phyloP scores from a whole-genome alignment of 2,113 vertebrate species.

The Vanacampus margaritifer region DNA sequence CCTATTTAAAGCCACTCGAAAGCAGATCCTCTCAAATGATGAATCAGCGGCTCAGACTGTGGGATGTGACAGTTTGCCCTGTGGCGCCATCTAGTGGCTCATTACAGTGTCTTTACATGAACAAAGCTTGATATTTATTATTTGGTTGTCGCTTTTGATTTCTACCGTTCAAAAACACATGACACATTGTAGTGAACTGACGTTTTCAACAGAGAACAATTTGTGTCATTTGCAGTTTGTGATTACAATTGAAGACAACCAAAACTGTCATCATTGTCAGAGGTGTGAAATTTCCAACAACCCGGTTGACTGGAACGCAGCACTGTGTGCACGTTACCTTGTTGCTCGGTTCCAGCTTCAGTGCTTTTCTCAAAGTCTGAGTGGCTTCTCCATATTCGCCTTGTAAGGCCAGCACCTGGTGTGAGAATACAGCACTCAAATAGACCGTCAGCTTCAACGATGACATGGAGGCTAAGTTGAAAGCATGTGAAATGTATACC shows the following conservation, averaged over 20 bases:
- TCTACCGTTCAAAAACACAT: no score
- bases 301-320: not conserved
- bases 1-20: slow-evolving; percentile 72
- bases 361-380: slow-evolving; percentile 80
- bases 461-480: not conserved
- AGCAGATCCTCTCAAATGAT: slow-evolving; percentile 61
- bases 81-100: slow-evolving; percentile 39
- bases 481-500: slow-evolving; percentile 62
- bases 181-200: no score
- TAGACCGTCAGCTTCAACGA: not conserved
- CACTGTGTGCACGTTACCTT: slow-evolving; percentile 76
- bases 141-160: no score
- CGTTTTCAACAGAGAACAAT: no score
- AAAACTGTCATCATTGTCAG: not conserved
- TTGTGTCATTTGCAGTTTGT: no score
- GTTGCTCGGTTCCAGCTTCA: slow-evolving; percentile 94
- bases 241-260: no score
- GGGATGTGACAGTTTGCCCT: slow-evolving; percentile 18
- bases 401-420: slow-evolving; percentile 88
- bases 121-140: no score
- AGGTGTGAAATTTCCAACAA: not conserved
- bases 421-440: not conserved
- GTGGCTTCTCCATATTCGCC: slow-evolving; percentile 89
- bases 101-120: not conserved
- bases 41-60: slow-evolving; percentile 45